These are phyloP conservation scores for Spermophilus dauricus DNA, from an alignment of 2,113 vertebrate species.

Conservation along the genomic window DNA sequence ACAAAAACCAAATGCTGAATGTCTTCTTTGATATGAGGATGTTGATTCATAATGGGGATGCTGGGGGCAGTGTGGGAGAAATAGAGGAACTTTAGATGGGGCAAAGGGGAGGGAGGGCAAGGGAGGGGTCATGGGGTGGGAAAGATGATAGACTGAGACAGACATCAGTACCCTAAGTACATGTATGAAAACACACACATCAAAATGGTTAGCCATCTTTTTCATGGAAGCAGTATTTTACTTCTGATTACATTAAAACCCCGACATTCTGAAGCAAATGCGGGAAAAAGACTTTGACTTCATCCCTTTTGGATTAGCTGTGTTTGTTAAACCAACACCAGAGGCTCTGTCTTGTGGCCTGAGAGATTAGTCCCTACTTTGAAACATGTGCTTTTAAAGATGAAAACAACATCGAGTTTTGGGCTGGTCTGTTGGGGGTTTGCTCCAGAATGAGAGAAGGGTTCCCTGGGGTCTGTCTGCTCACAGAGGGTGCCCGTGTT, in stretches of 20 bases:
- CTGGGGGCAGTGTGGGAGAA: too few species aligned
- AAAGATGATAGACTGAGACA: too few species aligned
- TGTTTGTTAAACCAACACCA: conserved; percentile 51
- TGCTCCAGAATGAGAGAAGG: neutral
- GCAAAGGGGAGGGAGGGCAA: too few species aligned
- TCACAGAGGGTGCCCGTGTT: neutral
- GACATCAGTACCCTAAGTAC: too few species aligned
- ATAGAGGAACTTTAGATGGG: too few species aligned
- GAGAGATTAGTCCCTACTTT: conserved; percentile 38
- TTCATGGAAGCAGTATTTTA: neutral
- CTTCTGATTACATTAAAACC: neutral
- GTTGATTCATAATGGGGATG: too few species aligned
- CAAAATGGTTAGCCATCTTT: neutral
- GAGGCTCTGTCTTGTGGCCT: neutral
- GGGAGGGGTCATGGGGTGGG: too few species aligned
- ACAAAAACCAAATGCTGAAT: too few species aligned
- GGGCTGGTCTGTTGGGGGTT: neutral
- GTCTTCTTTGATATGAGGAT: too few species aligned
- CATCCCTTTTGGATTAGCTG: neutral
- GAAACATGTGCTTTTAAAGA: conserved; percentile 55
- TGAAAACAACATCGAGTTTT: conserved; percentile 46
- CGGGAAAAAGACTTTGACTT: conserved; percentile 31
- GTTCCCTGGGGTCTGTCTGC: neutral
- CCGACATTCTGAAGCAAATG: neutral
- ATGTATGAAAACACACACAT: too few species aligned